Conservation (phyloP, 2,888 invertebrate species). For the Drosophila cognata region DNA sequence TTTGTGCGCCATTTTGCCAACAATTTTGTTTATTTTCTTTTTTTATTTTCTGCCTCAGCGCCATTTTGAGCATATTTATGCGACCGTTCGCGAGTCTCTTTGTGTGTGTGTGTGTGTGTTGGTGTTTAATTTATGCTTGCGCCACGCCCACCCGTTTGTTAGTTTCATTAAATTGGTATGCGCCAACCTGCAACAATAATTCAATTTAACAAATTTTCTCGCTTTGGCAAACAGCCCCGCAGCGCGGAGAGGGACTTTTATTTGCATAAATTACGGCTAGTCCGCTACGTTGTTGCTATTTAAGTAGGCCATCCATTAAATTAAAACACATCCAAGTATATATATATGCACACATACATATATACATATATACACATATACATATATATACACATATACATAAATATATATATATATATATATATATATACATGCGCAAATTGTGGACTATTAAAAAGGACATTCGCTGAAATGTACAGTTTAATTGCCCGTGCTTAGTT, state of each 20-base stretch:
- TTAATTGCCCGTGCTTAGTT: slow-evolving; percentile 15
- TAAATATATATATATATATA: background rate
- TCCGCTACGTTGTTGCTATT: slow-evolving; percentile 9
- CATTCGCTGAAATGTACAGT: slow-evolving; percentile 17
- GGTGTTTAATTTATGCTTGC: slow-evolving; percentile 3
- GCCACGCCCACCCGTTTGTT: slow-evolving; percentile 29
- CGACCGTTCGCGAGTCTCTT: background rate
- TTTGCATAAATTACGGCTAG: slow-evolving; percentile 23
- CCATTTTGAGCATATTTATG: slow-evolving; percentile 43
- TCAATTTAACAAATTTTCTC: slow-evolving; percentile 47
- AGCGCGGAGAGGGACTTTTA: background rate
- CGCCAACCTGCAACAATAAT: slow-evolving; percentile 29
- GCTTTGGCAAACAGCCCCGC: background rate
- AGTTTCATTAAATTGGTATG: slow-evolving; percentile 38
- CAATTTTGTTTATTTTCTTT: slow-evolving; percentile 17
- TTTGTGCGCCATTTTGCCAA: slow-evolving; percentile 49
- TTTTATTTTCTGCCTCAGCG: slow-evolving; percentile 6
- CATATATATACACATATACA: background rate
- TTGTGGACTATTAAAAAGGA: slow-evolving; percentile 12
- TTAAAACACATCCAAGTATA: background rate
- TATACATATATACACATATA: background rate
- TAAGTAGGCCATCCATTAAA: slow-evolving; percentile 7
- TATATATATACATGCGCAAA: slow-evolving; percentile 2
- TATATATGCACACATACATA: background rate
- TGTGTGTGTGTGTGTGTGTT: slow-evolving; percentile 2